Evolutionary conservation across 2,113 vertebrate species (phyloP).

Genomic region (Tetrao urogallus): DNA sequence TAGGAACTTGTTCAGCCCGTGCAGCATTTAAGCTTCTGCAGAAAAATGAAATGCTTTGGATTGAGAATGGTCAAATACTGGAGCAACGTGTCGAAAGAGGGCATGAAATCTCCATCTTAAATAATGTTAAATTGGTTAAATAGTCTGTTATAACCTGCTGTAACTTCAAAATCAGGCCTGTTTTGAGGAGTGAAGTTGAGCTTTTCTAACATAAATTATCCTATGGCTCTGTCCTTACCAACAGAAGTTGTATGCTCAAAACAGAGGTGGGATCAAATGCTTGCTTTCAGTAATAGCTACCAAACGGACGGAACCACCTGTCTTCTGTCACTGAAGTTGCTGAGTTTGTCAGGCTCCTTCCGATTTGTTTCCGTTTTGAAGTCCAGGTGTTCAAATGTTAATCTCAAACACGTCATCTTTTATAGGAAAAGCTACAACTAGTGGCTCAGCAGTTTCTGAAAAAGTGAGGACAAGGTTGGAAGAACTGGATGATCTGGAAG

Average conservation of each 20-base stretch:
- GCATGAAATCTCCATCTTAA: not conserved
- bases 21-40: not conserved
- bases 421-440: conserved; percentile 82
- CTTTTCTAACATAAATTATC: not conserved
- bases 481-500: conserved; percentile 96
- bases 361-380: not conserved
- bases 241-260: not conserved
- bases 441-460: conserved; percentile 91
- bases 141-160: not conserved
- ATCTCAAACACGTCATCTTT: not conserved
- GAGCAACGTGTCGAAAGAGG: not conserved
- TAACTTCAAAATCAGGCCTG: not conserved
- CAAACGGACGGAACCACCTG: not conserved
- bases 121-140: not conserved
- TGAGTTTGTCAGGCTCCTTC: not conserved
- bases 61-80: not conserved
- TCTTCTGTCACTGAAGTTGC: not conserved
- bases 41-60: not conserved
- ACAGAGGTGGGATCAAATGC: not conserved
- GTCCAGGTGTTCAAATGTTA: not conserved
- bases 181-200: not conserved
- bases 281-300: not conserved
- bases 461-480: conserved; percentile 96
- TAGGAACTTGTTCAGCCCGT: not conserved
- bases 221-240: not conserved